Conservation (phyloP, 2,888 invertebrate genomes). For the Cheilosia variabilis region DNA sequence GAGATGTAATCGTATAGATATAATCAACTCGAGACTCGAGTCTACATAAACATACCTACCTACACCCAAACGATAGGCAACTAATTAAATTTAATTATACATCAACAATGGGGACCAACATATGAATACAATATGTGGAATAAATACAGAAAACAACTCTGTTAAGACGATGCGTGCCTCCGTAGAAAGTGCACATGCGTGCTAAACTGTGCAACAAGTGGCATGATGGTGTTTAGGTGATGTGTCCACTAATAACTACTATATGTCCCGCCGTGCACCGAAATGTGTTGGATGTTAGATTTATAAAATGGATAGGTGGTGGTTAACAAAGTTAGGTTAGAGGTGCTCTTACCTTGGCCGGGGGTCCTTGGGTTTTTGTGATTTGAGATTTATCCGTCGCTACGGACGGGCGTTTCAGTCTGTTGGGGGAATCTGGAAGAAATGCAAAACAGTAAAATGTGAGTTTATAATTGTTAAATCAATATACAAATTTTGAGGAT, state of each 20-base stretch:
- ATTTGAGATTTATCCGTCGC: conserved; percentile 79
- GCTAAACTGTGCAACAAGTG: conserved; percentile 18
- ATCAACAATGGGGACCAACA: conserved; percentile 68
- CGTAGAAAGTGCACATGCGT: conserved; percentile 45
- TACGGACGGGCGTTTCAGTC: conserved; percentile 79
- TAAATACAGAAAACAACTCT: conserved; percentile 22
- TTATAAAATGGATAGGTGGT: conserved; percentile 6
- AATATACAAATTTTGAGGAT: no score
- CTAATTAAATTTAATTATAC: conserved; percentile 73
- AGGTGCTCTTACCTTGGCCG: conserved; percentile 79
- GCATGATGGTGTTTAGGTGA: conserved; percentile 23
- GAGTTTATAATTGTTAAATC: no score
- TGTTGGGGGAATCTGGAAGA: conserved; percentile 79
- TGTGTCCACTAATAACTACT: conserved; percentile 31
- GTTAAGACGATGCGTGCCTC: conserved; percentile 49
- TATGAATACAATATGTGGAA: conserved; percentile 6
- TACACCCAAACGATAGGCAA: conserved; percentile 41
- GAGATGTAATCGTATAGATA: conserved; percentile 41
- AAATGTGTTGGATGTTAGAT: conserved; percentile 40
- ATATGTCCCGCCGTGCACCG: conserved; percentile 47
- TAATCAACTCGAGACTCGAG: conserved; percentile 27
- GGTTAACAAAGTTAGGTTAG: background rate
- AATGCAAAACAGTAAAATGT: background rate
- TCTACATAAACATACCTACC: background rate
- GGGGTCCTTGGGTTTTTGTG: conserved; percentile 79